Evolutionary conservation across 1,140 invertebrate species (phyloP), one percentile per base, ranked within the genome.

Genomic region (Eciton burchellii): DNA sequence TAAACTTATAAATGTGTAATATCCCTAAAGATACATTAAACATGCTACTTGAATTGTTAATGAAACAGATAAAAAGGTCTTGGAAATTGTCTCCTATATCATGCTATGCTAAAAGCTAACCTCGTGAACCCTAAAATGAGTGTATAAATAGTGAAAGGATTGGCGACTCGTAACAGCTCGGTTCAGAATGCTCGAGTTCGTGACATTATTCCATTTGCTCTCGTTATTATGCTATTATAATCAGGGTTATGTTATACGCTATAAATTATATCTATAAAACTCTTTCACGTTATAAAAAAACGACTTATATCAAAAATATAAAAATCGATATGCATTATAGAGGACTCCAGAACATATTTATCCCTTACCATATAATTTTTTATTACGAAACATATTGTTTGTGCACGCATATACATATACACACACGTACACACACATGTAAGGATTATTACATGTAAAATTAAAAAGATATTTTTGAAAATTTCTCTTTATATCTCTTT

Each of bases 91-190:
- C 16, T 16, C 35, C 43, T 43, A 52, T 21, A 77, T 21, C 21
- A 21, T 65, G 19, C 45, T 26, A 63, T 68, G 16, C 54, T 74
- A 68, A 65, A 56, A 76, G 56, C 56, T 88, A 88, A 88, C 86
- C 87, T 65, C 70, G 16, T 83, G 83, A 88, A 88, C 86, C 19
- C 73, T 83, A 52, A 74, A 83, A 68, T 59, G 43, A 56, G 56
- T 70, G 47, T 45, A 21, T 57, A 63, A 84, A 87, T 66, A 83
- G 87, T 88, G 87, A 88, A 88, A 88, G 87, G 83, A 85, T 85
- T 79, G 54, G 26, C 21, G 24, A 6, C 19, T 85, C 14, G 68
- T 11, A 74, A 49, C 62, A 71, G 71, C 83, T 88, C 26, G 59
- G 52, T 88, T 73, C 56, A 70, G 52, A 6, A 70, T 41, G 57